Conservation (phyloP, 2,888 invertebrate genomes). For the Actias luna region DNA sequence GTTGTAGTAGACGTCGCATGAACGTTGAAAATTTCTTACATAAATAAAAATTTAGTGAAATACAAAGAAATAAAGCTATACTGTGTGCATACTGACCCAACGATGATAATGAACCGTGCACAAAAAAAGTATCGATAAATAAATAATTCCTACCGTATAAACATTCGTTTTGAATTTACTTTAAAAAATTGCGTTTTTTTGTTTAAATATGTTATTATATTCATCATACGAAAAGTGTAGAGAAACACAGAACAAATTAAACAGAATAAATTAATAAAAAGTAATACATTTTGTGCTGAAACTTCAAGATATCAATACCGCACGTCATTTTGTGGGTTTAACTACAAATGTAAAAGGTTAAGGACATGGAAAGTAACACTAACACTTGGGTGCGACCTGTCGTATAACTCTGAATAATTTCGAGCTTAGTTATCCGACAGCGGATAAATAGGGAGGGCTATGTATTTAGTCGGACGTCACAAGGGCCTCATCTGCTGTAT, state of each 20-base stretch:
- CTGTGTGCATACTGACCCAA: too few relatives aligned
- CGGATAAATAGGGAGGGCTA: conserved; percentile 18
- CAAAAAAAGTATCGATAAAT: too few relatives aligned
- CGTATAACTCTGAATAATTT: conserved; percentile 14
- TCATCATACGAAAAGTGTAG: not conserved
- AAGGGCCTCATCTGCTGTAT: conserved; percentile 54
- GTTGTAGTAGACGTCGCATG: too few relatives aligned
- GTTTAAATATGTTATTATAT: not conserved
- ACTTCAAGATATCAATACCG: not conserved
- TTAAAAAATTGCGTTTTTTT: too few relatives aligned
- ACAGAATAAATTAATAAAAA: not conserved
- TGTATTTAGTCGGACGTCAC: conserved; percentile 30
- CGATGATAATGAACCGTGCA: too few relatives aligned
- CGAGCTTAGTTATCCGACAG: conserved; percentile 9
- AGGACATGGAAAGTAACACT: conserved; percentile 7
- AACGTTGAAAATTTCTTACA: too few relatives aligned
- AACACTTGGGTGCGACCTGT: conserved; percentile 2
- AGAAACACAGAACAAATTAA: not conserved
- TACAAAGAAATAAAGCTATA: too few relatives aligned
- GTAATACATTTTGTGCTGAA: not conserved
- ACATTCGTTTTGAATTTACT: too few relatives aligned
- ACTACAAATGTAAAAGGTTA: conserved; percentile 2
- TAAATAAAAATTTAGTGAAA: too few relatives aligned
- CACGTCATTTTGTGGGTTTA: not conserved
- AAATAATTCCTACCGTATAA: too few relatives aligned